Conservation (phyloP, 2,797 vertebrate genomes). For the Cossypha heuglini region DNA sequence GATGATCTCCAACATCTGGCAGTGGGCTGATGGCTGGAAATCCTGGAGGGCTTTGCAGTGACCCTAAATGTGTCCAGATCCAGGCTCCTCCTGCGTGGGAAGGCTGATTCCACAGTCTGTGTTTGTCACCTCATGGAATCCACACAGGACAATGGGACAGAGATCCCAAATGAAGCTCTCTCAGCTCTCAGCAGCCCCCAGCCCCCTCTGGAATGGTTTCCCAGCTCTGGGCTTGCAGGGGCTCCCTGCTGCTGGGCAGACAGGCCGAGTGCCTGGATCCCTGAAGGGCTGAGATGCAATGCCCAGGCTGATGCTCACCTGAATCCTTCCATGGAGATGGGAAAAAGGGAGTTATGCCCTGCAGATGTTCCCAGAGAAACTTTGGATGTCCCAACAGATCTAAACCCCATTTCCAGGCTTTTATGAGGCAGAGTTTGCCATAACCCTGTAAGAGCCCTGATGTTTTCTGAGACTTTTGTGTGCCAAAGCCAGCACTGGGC, state of each 20-base stretch:
- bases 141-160: accelerated
- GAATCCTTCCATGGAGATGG: not conserved
- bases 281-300: not conserved
- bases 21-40: not conserved
- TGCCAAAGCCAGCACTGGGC: not conserved
- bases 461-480: not conserved
- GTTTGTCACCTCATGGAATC: accelerated
- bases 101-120: accelerated
- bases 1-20: not conserved
- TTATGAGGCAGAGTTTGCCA: accelerated
- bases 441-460: not conserved
- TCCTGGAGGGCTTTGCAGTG: not conserved
- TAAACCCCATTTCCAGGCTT: not conserved
- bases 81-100: not conserved
- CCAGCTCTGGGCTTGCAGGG: not conserved
- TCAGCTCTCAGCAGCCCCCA: not conserved
- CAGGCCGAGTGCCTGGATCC: accelerated
- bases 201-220: not conserved
- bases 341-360: accelerated
- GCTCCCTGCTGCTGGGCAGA: not conserved
- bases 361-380: not conserved
- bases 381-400: not conserved
- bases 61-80: accelerated
- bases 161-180: not conserved
- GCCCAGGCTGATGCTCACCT: not conserved